Evolutionary conservation across 1,140 invertebrate genomes (phyloP).

Genomic region (Neodiprion pinetum): DNA sequence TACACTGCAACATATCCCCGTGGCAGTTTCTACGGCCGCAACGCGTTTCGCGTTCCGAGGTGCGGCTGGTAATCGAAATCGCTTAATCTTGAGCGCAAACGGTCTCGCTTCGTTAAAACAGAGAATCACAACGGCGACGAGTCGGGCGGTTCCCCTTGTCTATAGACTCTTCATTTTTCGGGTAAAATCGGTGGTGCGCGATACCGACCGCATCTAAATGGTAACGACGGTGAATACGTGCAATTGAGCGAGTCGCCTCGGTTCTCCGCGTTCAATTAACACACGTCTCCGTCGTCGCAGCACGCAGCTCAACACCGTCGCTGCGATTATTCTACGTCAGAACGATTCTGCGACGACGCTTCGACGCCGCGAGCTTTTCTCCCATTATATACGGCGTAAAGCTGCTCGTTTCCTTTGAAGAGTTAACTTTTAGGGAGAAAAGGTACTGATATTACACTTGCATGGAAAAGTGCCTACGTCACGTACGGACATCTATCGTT

Average conservation of each 20-base stretch:
- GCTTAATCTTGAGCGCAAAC: background rate
- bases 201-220: conserved; percentile 35
- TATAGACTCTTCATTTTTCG: too few relatives aligned
- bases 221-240: conserved; percentile 42
- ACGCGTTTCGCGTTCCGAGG: background rate
- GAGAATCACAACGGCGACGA: background rate
- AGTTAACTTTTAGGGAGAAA: too few relatives aligned
- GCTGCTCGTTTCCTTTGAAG: too few relatives aligned
- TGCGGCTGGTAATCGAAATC: background rate
- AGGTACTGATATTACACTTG: too few relatives aligned
- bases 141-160: too few relatives aligned
- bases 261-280: conserved; percentile 54
- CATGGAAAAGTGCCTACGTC: too few relatives aligned
- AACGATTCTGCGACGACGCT: conserved; percentile 19
- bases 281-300: conserved; percentile 31
- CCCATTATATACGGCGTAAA: too few relatives aligned
- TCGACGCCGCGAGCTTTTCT: background rate
- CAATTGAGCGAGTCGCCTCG: conserved; percentile 53
- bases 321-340: conserved; percentile 50
- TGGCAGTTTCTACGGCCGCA: background rate
- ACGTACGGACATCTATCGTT: too few relatives aligned
- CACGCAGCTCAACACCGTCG: conserved; percentile 40
- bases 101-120: background rate
- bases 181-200: conserved; percentile 10
- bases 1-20: too few relatives aligned